Evolutionary conservation across 2,113 vertebrate genomes (phyloP).

Genomic region (Seriola quinqueradiata): DNA sequence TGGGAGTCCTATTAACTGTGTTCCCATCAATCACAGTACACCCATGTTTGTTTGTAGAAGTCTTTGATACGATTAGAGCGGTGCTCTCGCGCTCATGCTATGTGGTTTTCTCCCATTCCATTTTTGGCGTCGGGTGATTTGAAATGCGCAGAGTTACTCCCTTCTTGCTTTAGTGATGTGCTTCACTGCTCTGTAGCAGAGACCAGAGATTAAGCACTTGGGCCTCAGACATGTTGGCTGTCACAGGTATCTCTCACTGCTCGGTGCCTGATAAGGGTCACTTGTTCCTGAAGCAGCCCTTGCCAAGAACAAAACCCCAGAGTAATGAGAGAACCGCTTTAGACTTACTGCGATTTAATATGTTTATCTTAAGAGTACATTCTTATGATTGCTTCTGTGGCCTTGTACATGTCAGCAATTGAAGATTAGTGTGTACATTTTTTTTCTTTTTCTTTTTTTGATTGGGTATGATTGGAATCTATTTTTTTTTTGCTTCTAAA

Average conservation of each 20-base stretch:
- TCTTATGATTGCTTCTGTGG: slow-evolving; percentile 50
- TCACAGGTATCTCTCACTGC: slow-evolving; percentile 75
- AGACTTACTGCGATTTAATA: slow-evolving; percentile 47
- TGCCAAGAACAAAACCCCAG: slow-evolving; percentile 45
- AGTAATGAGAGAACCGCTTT: slow-evolving; percentile 47
- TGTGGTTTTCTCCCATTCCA: slow-evolving; percentile 20
- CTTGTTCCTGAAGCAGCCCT: slow-evolving; percentile 63
- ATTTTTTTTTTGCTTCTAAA: background rate
- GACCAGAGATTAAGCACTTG: slow-evolving; percentile 79
- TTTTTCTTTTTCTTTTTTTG: background rate
- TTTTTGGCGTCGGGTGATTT: slow-evolving; percentile 51
- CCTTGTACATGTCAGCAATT: slow-evolving; percentile 34
- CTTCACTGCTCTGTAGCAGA: slow-evolving; percentile 63
- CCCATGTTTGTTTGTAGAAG: slow-evolving; percentile 79
- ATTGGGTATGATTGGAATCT: background rate
- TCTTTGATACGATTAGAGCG: slow-evolving; percentile 81
- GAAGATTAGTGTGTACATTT: slow-evolving; percentile 9
- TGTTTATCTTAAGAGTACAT: slow-evolving; percentile 41
- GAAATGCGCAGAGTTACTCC: slow-evolving; percentile 61
- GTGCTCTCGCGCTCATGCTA: slow-evolving; percentile 35
- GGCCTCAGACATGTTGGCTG: slow-evolving; percentile 74
- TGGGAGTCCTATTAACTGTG: slow-evolving; percentile 75
- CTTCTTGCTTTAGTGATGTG: slow-evolving; percentile 58
- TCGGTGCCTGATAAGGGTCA: slow-evolving; percentile 73
- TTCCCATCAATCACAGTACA: slow-evolving; percentile 79